Evolutionary conservation across 2,888 invertebrate genomes (phyloP).

Genomic region (Apamea sordens): DNA sequence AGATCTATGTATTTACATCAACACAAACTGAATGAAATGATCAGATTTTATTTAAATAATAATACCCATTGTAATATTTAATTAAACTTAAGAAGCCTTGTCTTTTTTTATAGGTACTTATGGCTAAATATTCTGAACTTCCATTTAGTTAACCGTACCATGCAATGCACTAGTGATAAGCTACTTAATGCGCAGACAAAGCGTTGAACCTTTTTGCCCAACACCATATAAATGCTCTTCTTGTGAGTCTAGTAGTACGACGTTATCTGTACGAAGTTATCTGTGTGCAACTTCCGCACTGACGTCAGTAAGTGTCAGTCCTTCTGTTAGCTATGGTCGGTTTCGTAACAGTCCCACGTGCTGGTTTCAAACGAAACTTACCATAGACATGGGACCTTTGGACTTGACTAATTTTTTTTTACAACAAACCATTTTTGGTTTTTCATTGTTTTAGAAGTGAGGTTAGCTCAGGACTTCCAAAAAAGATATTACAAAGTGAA

Average conservation of each 20-base stretch:
- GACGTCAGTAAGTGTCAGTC: slow-evolving; percentile 43
- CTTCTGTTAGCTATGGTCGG: slow-evolving; percentile 42
- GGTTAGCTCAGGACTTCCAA: neutral
- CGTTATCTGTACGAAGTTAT: slow-evolving; percentile 61
- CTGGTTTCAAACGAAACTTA: slow-evolving; percentile 17
- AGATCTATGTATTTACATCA: neutral
- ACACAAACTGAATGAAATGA: neutral
- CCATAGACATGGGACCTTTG: neutral
- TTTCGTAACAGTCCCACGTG: slow-evolving; percentile 53
- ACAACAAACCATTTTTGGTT: neutral
- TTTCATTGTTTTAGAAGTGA: neutral
- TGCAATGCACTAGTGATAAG: no score
- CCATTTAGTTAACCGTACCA: neutral
- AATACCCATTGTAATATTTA: neutral
- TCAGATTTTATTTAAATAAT: neutral
- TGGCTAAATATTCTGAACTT: neutral
- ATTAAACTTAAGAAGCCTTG: neutral
- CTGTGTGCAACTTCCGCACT: slow-evolving; percentile 63
- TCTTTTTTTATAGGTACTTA: neutral
- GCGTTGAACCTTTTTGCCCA: slow-evolving; percentile 6
- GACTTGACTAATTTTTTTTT: slow-evolving; percentile 1
- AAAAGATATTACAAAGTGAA: no score
- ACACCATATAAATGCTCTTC: neutral
- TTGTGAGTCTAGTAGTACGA: slow-evolving; percentile 49
- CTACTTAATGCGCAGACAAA: neutral